phyloP scores from a whole-genome alignment of 1,140 invertebrate species.

The Hylyphantes graminicola region DNA sequence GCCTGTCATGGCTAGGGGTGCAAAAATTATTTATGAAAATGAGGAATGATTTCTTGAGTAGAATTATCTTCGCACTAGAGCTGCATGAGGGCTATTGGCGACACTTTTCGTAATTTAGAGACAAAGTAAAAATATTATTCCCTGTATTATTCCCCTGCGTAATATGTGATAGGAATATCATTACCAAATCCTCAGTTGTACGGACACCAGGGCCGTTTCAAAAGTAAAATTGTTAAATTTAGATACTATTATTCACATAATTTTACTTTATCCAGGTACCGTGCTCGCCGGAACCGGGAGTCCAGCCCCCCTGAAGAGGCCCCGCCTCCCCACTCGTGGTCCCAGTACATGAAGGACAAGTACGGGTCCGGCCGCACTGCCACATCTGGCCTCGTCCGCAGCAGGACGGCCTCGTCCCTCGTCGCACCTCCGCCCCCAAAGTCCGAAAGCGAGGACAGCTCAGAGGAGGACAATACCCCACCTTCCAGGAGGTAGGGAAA shows the following conservation, averaged over 20 bases:
- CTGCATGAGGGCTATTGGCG: too few species aligned
- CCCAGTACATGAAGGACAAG: slow-evolving; percentile 91
- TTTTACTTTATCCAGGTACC: not conserved
- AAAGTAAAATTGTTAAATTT: too few species aligned
- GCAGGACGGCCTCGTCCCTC: slow-evolving; percentile 24
- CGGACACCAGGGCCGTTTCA: too few species aligned
- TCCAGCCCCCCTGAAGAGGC: slow-evolving; percentile 26
- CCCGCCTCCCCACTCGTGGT: slow-evolving; percentile 65
- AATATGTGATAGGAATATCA: too few species aligned
- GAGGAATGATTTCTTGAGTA: too few species aligned
- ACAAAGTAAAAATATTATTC: not conserved
- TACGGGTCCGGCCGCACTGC: slow-evolving; percentile 73
- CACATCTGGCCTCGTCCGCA: not conserved
- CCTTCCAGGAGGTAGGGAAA: not conserved
- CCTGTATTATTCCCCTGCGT: too few species aligned
- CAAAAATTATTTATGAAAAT: too few species aligned
- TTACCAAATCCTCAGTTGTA: too few species aligned
- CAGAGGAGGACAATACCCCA: slow-evolving; percentile 59
- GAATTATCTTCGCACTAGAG: too few species aligned
- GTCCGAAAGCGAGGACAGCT: slow-evolving; percentile 55
- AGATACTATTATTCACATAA: too few species aligned
- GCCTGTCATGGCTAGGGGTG: too few species aligned
- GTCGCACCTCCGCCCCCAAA: not conserved
- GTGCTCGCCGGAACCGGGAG: slow-evolving; percentile 20
- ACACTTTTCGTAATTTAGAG: not conserved